phyloP scores from a whole-genome alignment of 2,113 vertebrate genomes.

The Ancistrus triradiatus region DNA sequence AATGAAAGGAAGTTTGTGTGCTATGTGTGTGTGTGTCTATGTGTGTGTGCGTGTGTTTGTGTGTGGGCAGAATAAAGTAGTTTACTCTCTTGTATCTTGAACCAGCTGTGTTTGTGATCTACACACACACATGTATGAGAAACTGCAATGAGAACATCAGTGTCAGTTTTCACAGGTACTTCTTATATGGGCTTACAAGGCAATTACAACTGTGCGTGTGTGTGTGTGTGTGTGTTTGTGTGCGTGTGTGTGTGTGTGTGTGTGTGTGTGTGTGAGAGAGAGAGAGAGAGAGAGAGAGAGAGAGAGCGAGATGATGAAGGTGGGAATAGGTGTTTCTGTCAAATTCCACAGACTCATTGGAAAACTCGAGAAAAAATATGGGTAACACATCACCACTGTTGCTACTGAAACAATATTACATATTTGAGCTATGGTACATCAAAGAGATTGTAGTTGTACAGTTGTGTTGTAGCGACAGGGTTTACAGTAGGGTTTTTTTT shows the following conservation, averaged over 20 bases:
- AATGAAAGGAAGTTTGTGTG: constrained; percentile 49
- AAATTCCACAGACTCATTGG: constrained; percentile 26
- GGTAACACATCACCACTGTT: no score
- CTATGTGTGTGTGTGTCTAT: constrained; percentile 6
- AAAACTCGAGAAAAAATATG: no score
- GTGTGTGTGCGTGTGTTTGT: constrained; percentile 8
- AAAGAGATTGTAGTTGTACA: no score
- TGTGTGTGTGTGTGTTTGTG: no score
- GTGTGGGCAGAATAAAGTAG: not conserved
- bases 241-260: no score
- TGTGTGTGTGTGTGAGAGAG: not conserved
- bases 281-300: not conserved
- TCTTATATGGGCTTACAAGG: constrained; percentile 41
- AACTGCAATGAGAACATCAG: constrained; percentile 46
- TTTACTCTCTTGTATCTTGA: constrained; percentile 17
- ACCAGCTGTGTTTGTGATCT: constrained; percentile 54
- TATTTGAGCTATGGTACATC: no score
- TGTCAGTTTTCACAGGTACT: constrained; percentile 51
- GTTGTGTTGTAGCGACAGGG: no score
- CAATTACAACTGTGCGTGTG: constrained; percentile 39
- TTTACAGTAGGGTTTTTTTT: no score
- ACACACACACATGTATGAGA: constrained; percentile 40
- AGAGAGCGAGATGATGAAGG: no score
- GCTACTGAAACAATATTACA: no score
- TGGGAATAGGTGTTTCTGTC: constrained; percentile 7